Percentiles rank a stretch among this genome's conserved stretches.
These are phyloP conservation scores for Philaethria dido DNA, from an alignment of 2,888 invertebrate species.

Conservation along the genomic window DNA sequence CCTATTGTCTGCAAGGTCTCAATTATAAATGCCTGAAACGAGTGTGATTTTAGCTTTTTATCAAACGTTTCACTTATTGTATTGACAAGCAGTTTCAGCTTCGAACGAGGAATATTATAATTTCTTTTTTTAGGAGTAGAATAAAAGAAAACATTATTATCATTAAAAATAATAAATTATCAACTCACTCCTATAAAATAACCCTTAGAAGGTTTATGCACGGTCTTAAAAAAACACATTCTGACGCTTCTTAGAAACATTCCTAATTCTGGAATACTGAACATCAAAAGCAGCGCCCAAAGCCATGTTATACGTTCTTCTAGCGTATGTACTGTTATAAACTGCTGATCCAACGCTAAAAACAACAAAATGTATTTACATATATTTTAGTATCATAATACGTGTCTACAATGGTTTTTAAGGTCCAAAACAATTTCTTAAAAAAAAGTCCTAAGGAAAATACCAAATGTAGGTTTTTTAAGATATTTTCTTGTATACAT, in stretches of 20 bases:
- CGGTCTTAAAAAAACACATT: conserved; percentile 89
- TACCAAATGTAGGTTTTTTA: neutral
- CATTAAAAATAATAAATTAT: conserved; percentile 4
- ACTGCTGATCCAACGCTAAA: conserved; percentile 85
- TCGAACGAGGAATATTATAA: too few relatives aligned
- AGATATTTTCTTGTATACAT: too few relatives aligned
- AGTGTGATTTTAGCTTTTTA: neutral
- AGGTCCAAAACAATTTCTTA: too few relatives aligned
- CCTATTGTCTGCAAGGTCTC: conserved; percentile 92
- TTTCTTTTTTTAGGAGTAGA: too few relatives aligned
- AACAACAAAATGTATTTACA: conserved; percentile 8
- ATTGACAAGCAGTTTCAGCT: neutral
- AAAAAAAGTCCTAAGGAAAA: neutral
- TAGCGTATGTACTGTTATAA: conserved; percentile 84
- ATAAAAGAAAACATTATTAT: too few relatives aligned
- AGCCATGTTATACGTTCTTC: conserved; percentile 90
- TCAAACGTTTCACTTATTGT: too few relatives aligned
- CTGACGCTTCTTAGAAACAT: conserved; percentile 88
- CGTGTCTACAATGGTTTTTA: too few relatives aligned
- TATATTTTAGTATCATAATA: too few relatives aligned
- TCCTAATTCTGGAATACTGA: conserved; percentile 90
- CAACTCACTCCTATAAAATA: conserved; percentile 84
- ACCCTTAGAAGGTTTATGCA: conserved; percentile 77
- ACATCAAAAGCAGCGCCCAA: conserved; percentile 90
- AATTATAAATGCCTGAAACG: conserved; percentile 84